Percentiles rank a stretch among this genome's conserved stretches.
These are phyloP conservation scores for Triplophysa yarkandensis DNA, from an alignment of 2,797 vertebrate genomes.

Conservation along the genomic window DNA sequence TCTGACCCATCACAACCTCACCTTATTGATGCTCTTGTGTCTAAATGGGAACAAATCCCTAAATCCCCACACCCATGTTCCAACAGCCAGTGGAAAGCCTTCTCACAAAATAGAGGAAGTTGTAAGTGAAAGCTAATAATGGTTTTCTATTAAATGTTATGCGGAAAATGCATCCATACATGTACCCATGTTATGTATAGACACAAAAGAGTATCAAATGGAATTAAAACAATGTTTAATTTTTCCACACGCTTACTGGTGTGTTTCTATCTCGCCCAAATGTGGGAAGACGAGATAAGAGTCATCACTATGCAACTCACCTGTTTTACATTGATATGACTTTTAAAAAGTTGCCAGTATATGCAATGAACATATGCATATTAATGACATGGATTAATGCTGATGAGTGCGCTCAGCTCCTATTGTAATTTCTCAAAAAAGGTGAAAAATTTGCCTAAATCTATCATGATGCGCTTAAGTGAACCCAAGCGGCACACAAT, in stretches of 20 bases:
- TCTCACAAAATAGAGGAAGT: background rate
- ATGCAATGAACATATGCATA: conserved; percentile 64
- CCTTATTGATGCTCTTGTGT: background rate
- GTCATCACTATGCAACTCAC: conserved; percentile 66
- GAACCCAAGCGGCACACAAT: conserved; percentile 28
- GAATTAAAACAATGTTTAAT: background rate
- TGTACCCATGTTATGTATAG: background rate
- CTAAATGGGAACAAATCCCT: background rate
- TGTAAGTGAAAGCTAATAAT: background rate
- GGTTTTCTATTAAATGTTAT: background rate
- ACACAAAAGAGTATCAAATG: background rate
- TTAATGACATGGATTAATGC: conserved; percentile 74
- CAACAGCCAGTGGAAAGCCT: background rate
- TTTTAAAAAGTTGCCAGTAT: conserved; percentile 71
- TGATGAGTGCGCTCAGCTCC: conserved; percentile 63
- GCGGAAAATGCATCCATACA: background rate
- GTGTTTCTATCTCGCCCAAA: conserved; percentile 56
- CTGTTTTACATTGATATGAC: conserved; percentile 72
- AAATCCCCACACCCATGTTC: conserved; percentile 5
- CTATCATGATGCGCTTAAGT: conserved; percentile 50
- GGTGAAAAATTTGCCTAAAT: conserved; percentile 58
- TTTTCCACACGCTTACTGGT: conserved; percentile 29
- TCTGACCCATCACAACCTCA: background rate
- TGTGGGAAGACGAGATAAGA: conserved; percentile 75
- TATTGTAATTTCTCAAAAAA: conserved; percentile 65